Base-by-base conservation (phyloP, 2,797 vertebrate genomes). In the Urophycis tenuis region DNA sequence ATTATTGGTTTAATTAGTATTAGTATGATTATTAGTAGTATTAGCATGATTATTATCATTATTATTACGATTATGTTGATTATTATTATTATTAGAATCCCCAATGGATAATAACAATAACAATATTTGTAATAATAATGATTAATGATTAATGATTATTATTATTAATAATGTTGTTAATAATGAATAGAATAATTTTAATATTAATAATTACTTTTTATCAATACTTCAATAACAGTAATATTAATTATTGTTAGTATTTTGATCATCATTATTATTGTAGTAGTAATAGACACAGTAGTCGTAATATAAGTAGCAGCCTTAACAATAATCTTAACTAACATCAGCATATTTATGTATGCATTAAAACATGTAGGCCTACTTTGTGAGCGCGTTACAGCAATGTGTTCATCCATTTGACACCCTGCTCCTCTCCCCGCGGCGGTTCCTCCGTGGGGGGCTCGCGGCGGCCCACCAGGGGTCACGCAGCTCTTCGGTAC, bases 101-200 rank as follows among this genome's bases (percentile, higher is more conserved):
- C 35, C 35, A 36, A 36, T n/a, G 9, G 9, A 36, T 36, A 36
- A 36, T 36, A 36, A n/a, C 35, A 4, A 4, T 36, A 36, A 36
- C 35, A 53, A 53, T 53, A 53, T 5, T 53, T 15, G 15, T 53
- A 53, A 53, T 4, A 53, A 53, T 53, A 53, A 53, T 53, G 32
- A 33, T 71, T 33, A 71, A n/a, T 33, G 15, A 31, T 71, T 33
- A 71, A 31, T 72, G 22, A 72, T 72, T 72, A n/a, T 72, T 72
- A 22, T 35, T 72, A 72, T 34, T 73, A 32, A 31, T 71, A 71
- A 12, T 33, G 32, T 71, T 71, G 12, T 71, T 71, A 71, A 14
- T 32, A 33, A 14, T 71, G 32, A 14, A 32, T 31, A 41, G 12
- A 41, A 22, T 73, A n/a, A 33, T 73, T 35, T n/a, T 73, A 73